phyloP scores from a whole-genome alignment of 1,140 invertebrate species.

The Eufriesea mexicana region DNA sequence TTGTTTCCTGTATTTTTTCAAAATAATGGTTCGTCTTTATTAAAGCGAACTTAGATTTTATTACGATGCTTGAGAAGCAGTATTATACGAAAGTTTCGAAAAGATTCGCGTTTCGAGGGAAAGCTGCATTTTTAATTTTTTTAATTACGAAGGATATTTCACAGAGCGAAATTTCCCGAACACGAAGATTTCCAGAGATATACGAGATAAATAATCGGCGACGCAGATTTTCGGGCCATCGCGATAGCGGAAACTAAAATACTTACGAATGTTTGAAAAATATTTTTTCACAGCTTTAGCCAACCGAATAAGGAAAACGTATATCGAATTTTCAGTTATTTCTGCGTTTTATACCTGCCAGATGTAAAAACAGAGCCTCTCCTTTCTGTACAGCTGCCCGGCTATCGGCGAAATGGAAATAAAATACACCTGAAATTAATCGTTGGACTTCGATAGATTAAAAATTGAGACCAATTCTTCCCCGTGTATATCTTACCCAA shows the following conservation, averaged over 20 bases:
- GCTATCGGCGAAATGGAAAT: slow-evolving; percentile 3
- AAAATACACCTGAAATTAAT: slow-evolving; percentile 7
- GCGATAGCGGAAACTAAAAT: background rate
- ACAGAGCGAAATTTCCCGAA: no score
- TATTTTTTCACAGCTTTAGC: background rate
- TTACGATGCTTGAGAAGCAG: no score
- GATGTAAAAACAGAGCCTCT: background rate
- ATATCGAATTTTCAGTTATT: background rate
- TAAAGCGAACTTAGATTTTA: no score
- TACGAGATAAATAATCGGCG: background rate
- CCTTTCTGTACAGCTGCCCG: background rate
- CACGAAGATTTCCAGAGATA: background rate
- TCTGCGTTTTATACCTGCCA: background rate
- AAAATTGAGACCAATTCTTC: background rate
- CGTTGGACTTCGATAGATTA: background rate
- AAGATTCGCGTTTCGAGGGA: no score
- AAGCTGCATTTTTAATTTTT: no score
- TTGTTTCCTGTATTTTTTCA: no score
- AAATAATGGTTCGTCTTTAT: no score
- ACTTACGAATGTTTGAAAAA: background rate
- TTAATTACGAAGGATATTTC: no score
- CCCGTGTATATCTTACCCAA: background rate
- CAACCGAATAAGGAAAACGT: background rate
- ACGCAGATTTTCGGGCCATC: background rate
- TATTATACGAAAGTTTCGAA: no score